phyloP scores from a whole-genome alignment of 1,140 invertebrate species.

The Rhizoglyphus robini region DNA sequence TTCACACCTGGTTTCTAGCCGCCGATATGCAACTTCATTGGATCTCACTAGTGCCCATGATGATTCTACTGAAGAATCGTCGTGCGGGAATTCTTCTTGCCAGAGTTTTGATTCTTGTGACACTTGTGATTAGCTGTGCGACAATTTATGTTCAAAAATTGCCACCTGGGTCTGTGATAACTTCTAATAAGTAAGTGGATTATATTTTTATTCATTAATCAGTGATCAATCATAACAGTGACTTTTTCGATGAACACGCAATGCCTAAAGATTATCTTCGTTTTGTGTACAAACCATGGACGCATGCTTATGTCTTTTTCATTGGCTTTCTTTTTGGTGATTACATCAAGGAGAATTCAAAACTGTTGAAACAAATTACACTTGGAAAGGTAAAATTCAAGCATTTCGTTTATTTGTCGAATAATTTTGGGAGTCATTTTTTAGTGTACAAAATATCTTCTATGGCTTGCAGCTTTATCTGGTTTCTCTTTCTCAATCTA shows the following conservation, averaged over 20 bases:
- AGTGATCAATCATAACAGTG: not conserved
- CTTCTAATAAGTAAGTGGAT: not conserved
- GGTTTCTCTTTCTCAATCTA: slow-evolving; percentile 3
- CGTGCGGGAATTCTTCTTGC: not conserved
- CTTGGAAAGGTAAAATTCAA: not conserved
- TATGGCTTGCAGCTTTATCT: not conserved
- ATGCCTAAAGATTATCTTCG: not conserved
- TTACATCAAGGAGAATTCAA: slow-evolving; percentile 8
- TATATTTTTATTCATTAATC: not conserved
- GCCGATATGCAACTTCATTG: slow-evolving; percentile 18
- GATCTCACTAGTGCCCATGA: slow-evolving; percentile 5
- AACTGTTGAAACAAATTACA: not conserved
- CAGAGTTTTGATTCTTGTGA: not conserved
- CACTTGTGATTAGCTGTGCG: not conserved
- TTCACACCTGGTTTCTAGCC: slow-evolving; percentile 18
- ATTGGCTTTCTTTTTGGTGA: slow-evolving; percentile 17
- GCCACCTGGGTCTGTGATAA: slow-evolving; percentile 7
- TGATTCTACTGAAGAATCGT: not conserved
- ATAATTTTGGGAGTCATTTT: not conserved
- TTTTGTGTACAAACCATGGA: slow-evolving; percentile 17
- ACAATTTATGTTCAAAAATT: not conserved
- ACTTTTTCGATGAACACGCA: slow-evolving; percentile 5
- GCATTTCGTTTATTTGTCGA: not conserved
- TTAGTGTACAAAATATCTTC: not conserved
- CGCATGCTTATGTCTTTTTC: slow-evolving; percentile 18